Percentiles rank a stretch among this genome's conserved stretches.
These are phyloP conservation scores for Geococcyx californianus DNA, from an alignment of 2,113 vertebrate species.

Conservation along the genomic window DNA sequence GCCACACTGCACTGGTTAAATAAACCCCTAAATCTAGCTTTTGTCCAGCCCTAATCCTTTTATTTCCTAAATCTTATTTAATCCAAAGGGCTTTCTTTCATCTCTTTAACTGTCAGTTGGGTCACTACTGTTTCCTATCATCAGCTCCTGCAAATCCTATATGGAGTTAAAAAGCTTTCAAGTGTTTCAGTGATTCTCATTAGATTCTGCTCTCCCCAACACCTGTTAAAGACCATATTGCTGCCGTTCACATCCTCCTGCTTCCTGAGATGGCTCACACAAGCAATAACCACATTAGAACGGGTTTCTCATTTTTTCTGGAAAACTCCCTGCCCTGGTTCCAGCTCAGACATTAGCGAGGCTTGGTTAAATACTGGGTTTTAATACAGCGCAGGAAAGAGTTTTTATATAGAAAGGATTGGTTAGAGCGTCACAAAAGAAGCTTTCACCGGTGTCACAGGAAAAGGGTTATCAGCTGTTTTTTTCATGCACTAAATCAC, in stretches of 20 bases:
- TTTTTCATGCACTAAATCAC: neutral
- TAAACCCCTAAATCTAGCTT: slow-evolving; percentile 80
- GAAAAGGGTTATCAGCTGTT: rapidly evolving
- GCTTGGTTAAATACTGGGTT: neutral
- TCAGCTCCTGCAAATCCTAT: slow-evolving; percentile 53
- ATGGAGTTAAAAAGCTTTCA: slow-evolving; percentile 70
- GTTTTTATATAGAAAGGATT: neutral
- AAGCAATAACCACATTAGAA: neutral
- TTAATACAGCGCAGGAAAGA: neutral
- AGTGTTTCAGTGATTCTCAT: slow-evolving; percentile 58
- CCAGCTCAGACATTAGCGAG: neutral
- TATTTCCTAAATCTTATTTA: slow-evolving; percentile 83
- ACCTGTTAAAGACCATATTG: slow-evolving; percentile 59
- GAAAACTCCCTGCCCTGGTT: neutral
- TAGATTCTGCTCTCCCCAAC: slow-evolving; percentile 27
- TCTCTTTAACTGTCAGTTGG: slow-evolving; percentile 72
- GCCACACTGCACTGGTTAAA: slow-evolving; percentile 75
- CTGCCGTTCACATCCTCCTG: neutral
- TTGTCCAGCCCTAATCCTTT: slow-evolving; percentile 82
- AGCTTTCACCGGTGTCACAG: neutral
- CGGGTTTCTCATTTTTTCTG: neutral
- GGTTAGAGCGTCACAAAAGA: neutral
- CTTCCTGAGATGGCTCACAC: rapidly evolving
- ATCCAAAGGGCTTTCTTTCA: slow-evolving; percentile 76
- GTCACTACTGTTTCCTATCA: slow-evolving; percentile 69